Evolutionary conservation across 2,888 invertebrate species (phyloP), one percentile per base, ranked within the genome.

Genomic region (Cantharis rustica): DNA sequence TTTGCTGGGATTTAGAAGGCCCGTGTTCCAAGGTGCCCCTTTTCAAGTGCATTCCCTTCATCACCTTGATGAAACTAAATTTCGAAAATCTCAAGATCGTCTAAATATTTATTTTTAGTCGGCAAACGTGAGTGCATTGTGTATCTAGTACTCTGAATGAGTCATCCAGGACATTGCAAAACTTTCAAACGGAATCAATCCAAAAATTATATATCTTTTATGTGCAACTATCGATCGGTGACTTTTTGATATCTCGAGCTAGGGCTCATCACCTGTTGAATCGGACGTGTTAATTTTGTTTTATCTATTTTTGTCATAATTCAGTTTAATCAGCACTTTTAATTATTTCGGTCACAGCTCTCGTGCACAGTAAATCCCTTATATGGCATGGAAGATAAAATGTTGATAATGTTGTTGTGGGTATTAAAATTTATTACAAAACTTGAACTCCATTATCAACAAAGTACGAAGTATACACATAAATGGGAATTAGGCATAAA

Each of bases 341-440:
- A 47, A 47, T 47, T 47, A 47, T 47, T 47, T 47, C 47, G 47
- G 47, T n/a, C 47, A 47, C 47, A 47, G 47, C 47, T n/a, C 47
- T 47, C 47, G 7, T n/a, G n/a, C 1, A 27, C 2, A 47, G n/a
- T 47, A 47, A 47, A 47, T 47, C 47, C 47, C 47, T 47, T 47
- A 47, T 47, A 47, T 47, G 47, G 47, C 27, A 47, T 16, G 16
- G 1, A 16, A 69, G 68, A 68, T 68, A 15, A 66, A 68, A 68
- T 23, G 15, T 23, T 23, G 68, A 68, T 68, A 68, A 23, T 16
- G 15, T 16, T 68, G 23, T 27, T 26, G 23, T 47, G 47, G 5
- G 26, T 27, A 68, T 68, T 68, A 68, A 15, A 15, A 68, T 68
- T 23, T 68, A 68, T 68, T 68, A 68, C 68, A 68, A 68, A 68